Base-by-base conservation (phyloP, 1,140 invertebrate species). In the Lepidurus arcticus region DNA sequence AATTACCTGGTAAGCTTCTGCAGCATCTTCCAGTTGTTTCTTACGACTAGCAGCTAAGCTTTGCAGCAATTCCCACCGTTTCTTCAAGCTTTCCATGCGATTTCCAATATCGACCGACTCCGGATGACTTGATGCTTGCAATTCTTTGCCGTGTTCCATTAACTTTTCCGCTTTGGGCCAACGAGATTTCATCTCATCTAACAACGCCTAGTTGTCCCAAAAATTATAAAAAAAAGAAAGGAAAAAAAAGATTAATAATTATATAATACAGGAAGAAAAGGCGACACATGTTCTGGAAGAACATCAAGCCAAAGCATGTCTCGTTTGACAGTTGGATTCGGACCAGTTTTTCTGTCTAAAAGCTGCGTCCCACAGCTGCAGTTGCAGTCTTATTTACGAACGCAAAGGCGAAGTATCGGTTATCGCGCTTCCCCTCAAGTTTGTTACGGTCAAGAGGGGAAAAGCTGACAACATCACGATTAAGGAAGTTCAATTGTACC, bases 111-210 rank as follows among this genome's bases (percentile, higher is more conserved):
- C 94, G 9, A 88, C 86, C 8, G 91, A 88, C 82, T 92, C 90
- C 6, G 92, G 90, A 87, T 96, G 91, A 80, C 90, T 90, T 8
- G 93, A 91, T 13, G 88, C 84, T 24, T 97, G 92, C 1, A 98
- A 83, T 75, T 90, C 88, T 79, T 91, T 89, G 7, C 93, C 93
- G 9, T 88, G 88, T 76, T 89, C 88, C 77, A 90, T 90, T 73
- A 97, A 86, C 83, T 93, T 91, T 78, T 94, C 91, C 42, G 91
- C 93, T 83, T 94, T 92, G 5, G 90, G 90, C 83, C 91, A 90
- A 21, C 95, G 86, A 0, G 93, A 92, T 82, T 95, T 92, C 86
- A 98, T 93, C 86, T 99, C 97, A 83, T 96, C 94, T 83, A 96
- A 89, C 1, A 99, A 82, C 42, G 86, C 88, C 89, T 90, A 75